These are phyloP conservation scores for Harpagus bidentatus DNA, from an alignment of 2,113 vertebrate species.

Conservation along the genomic window DNA sequence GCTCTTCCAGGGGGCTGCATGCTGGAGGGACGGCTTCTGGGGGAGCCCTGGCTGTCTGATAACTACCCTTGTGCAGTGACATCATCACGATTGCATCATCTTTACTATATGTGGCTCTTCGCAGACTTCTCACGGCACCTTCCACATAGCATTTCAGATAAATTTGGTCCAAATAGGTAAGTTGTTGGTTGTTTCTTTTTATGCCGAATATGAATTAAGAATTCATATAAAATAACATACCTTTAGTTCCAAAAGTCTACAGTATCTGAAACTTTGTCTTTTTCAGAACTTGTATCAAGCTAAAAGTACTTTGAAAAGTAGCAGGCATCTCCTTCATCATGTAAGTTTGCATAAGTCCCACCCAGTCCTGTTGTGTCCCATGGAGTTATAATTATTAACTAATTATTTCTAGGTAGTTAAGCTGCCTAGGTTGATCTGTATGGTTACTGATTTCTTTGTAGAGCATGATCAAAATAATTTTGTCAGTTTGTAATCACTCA, in stretches of 20 bases:
- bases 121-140: not conserved
- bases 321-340: not conserved
- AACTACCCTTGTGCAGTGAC: not conserved
- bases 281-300: not conserved
- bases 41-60: not conserved
- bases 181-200: not conserved
- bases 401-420: not conserved
- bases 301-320: not conserved
- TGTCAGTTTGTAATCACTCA: not conserved
- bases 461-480: not conserved
- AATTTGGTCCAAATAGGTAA: not conserved
- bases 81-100: not conserved
- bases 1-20: not conserved
- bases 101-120: fast-evolving
- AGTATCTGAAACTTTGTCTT: not conserved
- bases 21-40: not conserved
- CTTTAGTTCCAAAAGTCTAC: not conserved
- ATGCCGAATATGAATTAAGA: not conserved
- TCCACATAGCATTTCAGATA: not conserved
- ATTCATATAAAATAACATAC: not conserved
- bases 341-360: not conserved
- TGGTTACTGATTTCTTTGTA: not conserved
- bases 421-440: not conserved
- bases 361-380: not conserved
- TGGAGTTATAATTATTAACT: not conserved